These are phyloP conservation scores for Malthinus seriepunctatus DNA, from an alignment of 2,888 invertebrate species.

Conservation along the genomic window DNA sequence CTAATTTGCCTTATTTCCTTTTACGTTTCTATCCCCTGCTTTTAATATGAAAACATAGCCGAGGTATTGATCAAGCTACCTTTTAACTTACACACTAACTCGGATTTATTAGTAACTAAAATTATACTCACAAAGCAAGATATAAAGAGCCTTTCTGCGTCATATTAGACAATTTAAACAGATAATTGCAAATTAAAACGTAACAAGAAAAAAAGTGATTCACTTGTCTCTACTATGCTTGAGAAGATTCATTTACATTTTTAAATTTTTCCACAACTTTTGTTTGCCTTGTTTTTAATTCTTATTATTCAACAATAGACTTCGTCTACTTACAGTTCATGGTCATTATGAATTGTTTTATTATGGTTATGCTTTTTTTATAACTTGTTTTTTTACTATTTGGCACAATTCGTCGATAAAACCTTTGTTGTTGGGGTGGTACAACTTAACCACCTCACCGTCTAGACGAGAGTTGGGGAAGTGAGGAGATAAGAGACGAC, in stretches of 20 bases:
- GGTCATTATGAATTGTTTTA: slow-evolving; percentile 11
- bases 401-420: no score
- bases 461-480: no score
- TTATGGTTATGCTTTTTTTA: neutral
- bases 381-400: no score
- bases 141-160: slow-evolving; percentile 5
- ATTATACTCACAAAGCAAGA: slow-evolving; percentile 14
- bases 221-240: slow-evolving; percentile 6
- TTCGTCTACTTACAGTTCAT: slow-evolving; percentile 16
- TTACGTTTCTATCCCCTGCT: slow-evolving; percentile 6
- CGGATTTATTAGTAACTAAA: slow-evolving; percentile 18
- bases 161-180: slow-evolving; percentile 11
- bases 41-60: slow-evolving; percentile 15
- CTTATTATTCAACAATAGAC: slow-evolving; percentile 14
- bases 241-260: slow-evolving; percentile 6
- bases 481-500: no score
- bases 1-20: slow-evolving; percentile 20
- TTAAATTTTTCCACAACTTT: slow-evolving; percentile 4
- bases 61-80: slow-evolving; percentile 23
- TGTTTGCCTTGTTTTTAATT: slow-evolving; percentile 4
- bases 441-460: no score
- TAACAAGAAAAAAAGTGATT: slow-evolving; percentile 8
- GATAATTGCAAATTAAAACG: slow-evolving; percentile 13
- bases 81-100: slow-evolving; percentile 17
- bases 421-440: no score